These are phyloP conservation scores for Perizoma affinitatum DNA, from an alignment of 2,888 invertebrate genomes.

Conservation along the genomic window DNA sequence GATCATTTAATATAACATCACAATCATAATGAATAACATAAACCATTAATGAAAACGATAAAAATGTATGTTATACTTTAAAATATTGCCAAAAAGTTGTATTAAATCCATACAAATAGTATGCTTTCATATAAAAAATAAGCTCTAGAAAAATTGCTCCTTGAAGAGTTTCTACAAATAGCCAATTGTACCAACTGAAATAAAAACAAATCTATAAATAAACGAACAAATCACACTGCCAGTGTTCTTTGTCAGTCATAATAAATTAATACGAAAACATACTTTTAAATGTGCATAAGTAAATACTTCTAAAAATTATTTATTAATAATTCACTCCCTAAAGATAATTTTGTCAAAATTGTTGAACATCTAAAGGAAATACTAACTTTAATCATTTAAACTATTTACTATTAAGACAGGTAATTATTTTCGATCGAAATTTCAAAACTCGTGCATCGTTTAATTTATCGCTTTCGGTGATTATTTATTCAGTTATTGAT, in stretches of 20 bases:
- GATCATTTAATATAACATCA: conserved; percentile 69
- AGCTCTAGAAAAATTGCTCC: conserved; percentile 34
- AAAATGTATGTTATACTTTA: conserved; percentile 45
- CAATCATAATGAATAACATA: conserved; percentile 41
- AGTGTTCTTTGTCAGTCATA: background rate
- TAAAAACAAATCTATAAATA: conserved; percentile 14
- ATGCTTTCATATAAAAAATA: conserved; percentile 46
- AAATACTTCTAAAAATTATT: too few relatives aligned
- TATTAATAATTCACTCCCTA: conserved; percentile 8
- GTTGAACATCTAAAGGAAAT: conserved; percentile 22
- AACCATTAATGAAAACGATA: conserved; percentile 52
- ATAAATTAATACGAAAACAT: conserved; percentile 26
- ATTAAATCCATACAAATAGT: conserved; percentile 43
- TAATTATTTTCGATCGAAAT: conserved; percentile 36
- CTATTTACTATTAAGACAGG: conserved; percentile 19
- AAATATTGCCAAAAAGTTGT: conserved; percentile 53
- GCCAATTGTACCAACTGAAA: conserved; percentile 19
- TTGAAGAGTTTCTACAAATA: conserved; percentile 24
- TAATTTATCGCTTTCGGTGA: conserved; percentile 15
- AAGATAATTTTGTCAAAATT: conserved; percentile 18
- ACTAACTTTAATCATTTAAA: conserved; percentile 30
- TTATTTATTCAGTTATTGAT: conserved; percentile 26
- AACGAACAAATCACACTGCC: background rate
- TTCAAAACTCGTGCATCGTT: conserved; percentile 35
- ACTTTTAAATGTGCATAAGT: conserved; percentile 18